A percentile compares a stretch with the other conserved stretches of the same genome.
phyloP scores from a whole-genome alignment of 2,888 invertebrate species.

The Drosophila pegasa region DNA sequence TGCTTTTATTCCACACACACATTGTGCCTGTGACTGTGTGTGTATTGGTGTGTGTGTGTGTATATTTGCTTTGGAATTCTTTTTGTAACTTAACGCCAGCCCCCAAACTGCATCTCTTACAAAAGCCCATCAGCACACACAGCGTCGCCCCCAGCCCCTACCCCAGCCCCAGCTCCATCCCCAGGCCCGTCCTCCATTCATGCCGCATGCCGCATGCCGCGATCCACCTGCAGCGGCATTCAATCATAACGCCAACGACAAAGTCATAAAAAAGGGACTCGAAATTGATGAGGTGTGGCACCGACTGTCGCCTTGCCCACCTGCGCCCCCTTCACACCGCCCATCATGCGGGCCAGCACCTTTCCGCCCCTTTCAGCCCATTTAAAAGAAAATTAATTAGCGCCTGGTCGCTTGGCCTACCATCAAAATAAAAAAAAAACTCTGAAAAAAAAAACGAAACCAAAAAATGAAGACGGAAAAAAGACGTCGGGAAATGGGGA shows the following conservation, averaged over 20 bases:
- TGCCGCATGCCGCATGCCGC: constrained; percentile 14
- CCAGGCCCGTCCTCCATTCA: background rate
- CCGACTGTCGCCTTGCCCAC: constrained; percentile 50
- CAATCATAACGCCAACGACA: constrained; percentile 64
- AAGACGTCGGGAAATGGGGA: constrained; percentile 37
- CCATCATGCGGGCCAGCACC: constrained; percentile 32
- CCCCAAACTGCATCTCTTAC: background rate
- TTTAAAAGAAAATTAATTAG: constrained; percentile 80
- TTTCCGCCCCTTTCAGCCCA: constrained; percentile 51
- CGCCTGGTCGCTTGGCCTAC: constrained; percentile 71
- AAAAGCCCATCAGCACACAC: background rate
- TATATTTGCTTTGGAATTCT: constrained; percentile 3
- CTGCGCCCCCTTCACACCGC: constrained; percentile 8
- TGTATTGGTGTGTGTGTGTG: constrained; percentile 8
- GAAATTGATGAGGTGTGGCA: constrained; percentile 74
- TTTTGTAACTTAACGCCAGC: constrained; percentile 1
- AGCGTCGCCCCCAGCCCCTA: background rate
- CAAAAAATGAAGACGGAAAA: constrained; percentile 44
- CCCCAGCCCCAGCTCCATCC: no score
- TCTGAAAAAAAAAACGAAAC: no score
- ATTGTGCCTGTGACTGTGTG: no score
- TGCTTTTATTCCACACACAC: constrained; percentile 17
- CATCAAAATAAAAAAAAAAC: constrained; percentile 40
- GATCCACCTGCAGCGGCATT: constrained; percentile 58
- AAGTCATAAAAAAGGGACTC: constrained; percentile 57